phyloP scores from a whole-genome alignment of 2,113 vertebrate species.

The Narcine bancroftii region DNA sequence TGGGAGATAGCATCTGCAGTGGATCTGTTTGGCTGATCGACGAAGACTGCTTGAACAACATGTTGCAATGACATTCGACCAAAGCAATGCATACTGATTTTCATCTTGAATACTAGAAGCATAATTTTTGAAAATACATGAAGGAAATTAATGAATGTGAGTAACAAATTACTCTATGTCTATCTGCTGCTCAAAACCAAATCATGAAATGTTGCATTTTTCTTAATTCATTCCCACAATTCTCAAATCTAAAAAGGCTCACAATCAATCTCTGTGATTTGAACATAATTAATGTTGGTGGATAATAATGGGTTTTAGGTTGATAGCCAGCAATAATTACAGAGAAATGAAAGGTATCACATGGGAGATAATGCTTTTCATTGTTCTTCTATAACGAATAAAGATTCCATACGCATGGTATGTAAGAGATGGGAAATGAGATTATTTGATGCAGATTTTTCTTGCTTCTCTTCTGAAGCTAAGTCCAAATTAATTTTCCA shows the following conservation, averaged over 20 bases:
- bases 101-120: background rate
- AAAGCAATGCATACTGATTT: background rate
- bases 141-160: slow-evolving; percentile 10
- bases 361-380: background rate
- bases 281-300: slow-evolving; percentile 1
- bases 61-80: background rate
- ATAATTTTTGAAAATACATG: background rate
- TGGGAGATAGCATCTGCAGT: too few species aligned
- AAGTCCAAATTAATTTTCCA: background rate
- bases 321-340: background rate
- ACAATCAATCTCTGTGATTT: background rate
- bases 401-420: background rate
- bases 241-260: background rate
- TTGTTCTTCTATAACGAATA: background rate
- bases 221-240: background rate
- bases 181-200: background rate
- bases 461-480: background rate
- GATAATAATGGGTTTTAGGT: background rate
- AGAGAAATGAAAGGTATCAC: background rate
- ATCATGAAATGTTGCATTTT: slow-evolving; percentile 7
- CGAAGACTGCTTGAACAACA: background rate
- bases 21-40: too few species aligned
- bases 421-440: background rate
- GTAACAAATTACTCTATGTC: background rate
- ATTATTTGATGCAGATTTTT: background rate